A percentile compares a stretch with the other conserved stretches of the same genome.
Evolutionary conservation across 2,888 invertebrate species (phyloP).

Genomic region (Troglohyphantes excavatus): DNA sequence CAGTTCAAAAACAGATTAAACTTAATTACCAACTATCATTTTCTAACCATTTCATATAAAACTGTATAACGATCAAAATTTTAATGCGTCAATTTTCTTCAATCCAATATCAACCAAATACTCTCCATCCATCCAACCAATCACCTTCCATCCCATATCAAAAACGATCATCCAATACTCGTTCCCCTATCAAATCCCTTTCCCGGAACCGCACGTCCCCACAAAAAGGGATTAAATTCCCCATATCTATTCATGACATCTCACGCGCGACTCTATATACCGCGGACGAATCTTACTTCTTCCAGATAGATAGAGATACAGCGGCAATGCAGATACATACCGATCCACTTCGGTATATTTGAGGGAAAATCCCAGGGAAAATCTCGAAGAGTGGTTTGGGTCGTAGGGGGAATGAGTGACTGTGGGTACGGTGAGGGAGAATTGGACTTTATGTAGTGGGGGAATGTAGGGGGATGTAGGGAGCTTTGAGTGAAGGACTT

Average conservation of each 20-base stretch:
- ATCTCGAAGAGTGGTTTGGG: conserved; percentile 66
- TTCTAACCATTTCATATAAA: too few relatives aligned
- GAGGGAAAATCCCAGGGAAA: background rate
- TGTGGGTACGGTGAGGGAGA: background rate
- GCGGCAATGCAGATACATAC: background rate
- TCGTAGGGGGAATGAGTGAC: conserved; percentile 21
- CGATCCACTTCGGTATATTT: conserved; percentile 31
- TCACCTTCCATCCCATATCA: background rate
- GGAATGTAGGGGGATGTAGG: too few relatives aligned
- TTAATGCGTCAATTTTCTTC: too few relatives aligned
- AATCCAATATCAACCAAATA: too few relatives aligned
- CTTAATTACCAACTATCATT: too few relatives aligned
- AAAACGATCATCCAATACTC: background rate
- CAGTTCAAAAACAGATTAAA: too few relatives aligned
- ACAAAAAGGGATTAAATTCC: background rate
- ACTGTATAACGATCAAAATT: too few relatives aligned
- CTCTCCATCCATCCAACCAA: too few relatives aligned
- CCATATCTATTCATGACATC: background rate
- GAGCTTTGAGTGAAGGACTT: too few relatives aligned
- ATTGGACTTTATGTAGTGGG: too few relatives aligned
- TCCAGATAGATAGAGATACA: background rate
- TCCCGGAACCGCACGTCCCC: background rate
- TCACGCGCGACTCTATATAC: background rate
- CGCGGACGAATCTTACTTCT: background rate
- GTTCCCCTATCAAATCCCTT: background rate